These are phyloP conservation scores for Tupaia chinensis DNA, from an alignment of 2,113 vertebrate genomes.

Conservation along the genomic window DNA sequence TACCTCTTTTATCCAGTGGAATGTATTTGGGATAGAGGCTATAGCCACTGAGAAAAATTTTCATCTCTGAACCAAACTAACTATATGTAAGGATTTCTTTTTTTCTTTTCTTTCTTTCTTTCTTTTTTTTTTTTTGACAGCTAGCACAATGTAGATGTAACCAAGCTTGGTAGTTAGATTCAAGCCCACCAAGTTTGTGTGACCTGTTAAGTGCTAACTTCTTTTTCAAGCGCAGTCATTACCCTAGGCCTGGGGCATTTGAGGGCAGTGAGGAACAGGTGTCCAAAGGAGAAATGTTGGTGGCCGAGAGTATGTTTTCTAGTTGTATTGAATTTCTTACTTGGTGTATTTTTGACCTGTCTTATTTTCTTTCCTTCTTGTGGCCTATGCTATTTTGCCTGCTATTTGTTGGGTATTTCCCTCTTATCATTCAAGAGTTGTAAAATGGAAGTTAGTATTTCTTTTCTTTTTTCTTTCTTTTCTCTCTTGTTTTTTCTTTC, in stretches of 20 bases:
- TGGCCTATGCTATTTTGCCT: constrained; percentile 63
- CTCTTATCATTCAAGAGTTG: constrained; percentile 25
- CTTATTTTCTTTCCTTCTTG: constrained; percentile 71
- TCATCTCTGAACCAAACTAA: neutral
- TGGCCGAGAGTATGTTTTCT: constrained; percentile 67
- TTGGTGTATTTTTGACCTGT: constrained; percentile 71
- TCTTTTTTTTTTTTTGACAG: neutral
- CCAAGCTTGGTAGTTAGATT: constrained; percentile 24
- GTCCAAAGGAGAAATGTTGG: constrained; percentile 70
- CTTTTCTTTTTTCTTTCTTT: neutral
- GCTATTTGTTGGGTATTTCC: constrained; percentile 46
- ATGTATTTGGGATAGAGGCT: neutral
- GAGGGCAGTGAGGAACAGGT: constrained; percentile 75
- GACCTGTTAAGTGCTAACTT: constrained; percentile 20
- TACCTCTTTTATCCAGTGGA: neutral
- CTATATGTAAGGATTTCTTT: constrained; percentile 36
- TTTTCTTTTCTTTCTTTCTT: neutral
- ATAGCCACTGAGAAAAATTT: constrained; percentile 24
- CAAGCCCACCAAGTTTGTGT: constrained; percentile 14
- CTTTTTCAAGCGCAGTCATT: constrained; percentile 25
- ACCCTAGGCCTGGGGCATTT: constrained; percentile 66
- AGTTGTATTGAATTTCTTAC: constrained; percentile 76
- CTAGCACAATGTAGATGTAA: neutral
- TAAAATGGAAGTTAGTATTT: constrained; percentile 57
- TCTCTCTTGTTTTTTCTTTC: no score